Conservation (phyloP, 2,113 vertebrate species). For the Craseonycteris thonglongyai region DNA sequence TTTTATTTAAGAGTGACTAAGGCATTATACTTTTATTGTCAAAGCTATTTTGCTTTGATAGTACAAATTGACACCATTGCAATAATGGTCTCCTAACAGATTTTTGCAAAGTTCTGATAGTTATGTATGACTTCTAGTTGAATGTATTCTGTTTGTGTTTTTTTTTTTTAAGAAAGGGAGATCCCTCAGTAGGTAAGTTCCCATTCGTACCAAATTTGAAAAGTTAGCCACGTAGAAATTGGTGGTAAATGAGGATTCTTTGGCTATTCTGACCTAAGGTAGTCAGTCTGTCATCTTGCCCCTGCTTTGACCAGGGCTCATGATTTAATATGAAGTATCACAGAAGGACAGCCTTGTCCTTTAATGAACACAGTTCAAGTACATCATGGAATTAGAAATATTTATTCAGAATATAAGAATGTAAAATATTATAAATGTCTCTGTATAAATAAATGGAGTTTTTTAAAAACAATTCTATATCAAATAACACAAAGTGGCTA, state of each 20-base stretch:
- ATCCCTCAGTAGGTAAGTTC: background rate
- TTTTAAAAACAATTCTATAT: conserved; percentile 84
- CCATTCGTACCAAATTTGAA: background rate
- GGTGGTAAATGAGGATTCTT: background rate
- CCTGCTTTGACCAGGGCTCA: background rate
- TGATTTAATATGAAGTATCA: background rate
- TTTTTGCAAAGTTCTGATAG: background rate
- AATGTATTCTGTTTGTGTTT: background rate
- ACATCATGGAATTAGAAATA: conserved; percentile 80
- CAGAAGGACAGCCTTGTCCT: background rate
- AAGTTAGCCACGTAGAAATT: background rate
- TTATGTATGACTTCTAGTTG: background rate
- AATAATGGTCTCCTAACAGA: background rate
- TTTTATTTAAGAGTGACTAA: background rate
- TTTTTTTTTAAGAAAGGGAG: background rate
- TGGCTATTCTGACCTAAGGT: background rate
- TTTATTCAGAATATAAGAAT: conserved; percentile 90
- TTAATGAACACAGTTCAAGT: conserved; percentile 17
- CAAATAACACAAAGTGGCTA: conserved; percentile 79
- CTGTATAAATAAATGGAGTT: conserved; percentile 89
- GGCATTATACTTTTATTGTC: background rate
- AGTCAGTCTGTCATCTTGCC: background rate
- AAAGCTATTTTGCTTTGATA: background rate
- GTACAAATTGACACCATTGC: background rate
- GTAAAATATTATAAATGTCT: conserved; percentile 90